A percentile compares a stretch with the other conserved stretches of the same genome.
phyloP scores from a whole-genome alignment of 2,113 vertebrate genomes.

The Corythaeola cristata region DNA sequence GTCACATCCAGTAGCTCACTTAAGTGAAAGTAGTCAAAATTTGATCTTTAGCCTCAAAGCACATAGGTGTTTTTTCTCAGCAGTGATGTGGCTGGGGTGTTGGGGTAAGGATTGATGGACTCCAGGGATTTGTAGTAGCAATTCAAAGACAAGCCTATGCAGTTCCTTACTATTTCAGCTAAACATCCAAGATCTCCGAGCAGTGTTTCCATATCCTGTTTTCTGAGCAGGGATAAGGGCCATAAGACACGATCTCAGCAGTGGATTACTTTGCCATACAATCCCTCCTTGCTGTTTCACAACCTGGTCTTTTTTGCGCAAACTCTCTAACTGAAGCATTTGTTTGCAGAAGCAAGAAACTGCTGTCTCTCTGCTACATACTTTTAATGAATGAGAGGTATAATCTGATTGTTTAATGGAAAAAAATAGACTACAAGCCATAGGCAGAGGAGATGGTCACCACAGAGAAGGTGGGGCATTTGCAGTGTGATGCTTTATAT shows the following conservation, averaged over 20 bases:
- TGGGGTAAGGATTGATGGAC: background rate
- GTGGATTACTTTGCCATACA: background rate
- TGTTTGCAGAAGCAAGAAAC: background rate
- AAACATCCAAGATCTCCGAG: background rate
- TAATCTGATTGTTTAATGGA: background rate
- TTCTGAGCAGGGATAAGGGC: background rate
- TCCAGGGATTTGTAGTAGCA: background rate
- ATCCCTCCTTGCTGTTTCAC: background rate
- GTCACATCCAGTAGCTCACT: background rate
- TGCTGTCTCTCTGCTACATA: background rate
- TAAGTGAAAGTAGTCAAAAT: background rate
- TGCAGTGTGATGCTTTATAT: background rate
- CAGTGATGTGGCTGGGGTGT: rapidly evolving
- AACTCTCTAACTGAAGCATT: background rate
- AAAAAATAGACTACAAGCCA: background rate
- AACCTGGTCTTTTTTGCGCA: background rate
- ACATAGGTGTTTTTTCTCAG: background rate
- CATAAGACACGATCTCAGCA: background rate
- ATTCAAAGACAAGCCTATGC: background rate
- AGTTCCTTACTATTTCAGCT: background rate
- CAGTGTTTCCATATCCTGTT: rapidly evolving
- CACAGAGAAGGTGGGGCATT: background rate
- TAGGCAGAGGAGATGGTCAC: background rate
- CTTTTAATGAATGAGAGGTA: background rate
- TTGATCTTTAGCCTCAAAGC: background rate